phyloP scores from a whole-genome alignment of 2,113 vertebrate genomes.

The Octodon degus region DNA sequence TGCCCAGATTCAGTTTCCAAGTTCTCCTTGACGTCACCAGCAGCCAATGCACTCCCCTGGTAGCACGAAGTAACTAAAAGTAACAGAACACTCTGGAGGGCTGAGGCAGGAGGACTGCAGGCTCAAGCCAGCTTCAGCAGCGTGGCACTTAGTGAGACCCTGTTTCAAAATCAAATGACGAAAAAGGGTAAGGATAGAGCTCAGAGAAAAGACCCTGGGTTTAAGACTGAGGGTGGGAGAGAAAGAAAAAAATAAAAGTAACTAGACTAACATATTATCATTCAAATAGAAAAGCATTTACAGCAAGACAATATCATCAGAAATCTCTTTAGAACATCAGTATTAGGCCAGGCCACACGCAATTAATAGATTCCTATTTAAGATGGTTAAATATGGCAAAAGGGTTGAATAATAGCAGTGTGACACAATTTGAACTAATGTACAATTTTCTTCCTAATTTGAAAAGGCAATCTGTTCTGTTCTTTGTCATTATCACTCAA shows the following conservation, averaged over 20 bases:
- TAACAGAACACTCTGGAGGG: neutral
- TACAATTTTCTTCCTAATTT: constrained; percentile 4
- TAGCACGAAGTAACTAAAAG: constrained; percentile 27
- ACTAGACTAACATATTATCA: neutral
- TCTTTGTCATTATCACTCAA: constrained; percentile 12
- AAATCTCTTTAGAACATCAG: constrained; percentile 15
- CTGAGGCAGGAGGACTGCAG: neutral
- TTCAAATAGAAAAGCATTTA: constrained; percentile 35
- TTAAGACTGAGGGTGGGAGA: neutral
- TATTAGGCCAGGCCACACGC: neutral
- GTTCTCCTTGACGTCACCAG: constrained; percentile 60
- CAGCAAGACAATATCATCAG: neutral
- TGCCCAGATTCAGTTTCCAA: neutral
- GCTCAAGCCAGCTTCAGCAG: neutral
- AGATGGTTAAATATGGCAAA: constrained; percentile 31
- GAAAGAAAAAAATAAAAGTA: neutral
- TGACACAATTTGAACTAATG: neutral
- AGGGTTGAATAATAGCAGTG: neutral
- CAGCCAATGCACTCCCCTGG: constrained; percentile 71
- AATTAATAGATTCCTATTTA: neutral
- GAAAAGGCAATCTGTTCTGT: neutral
- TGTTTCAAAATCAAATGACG: neutral
- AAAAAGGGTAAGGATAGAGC: neutral
- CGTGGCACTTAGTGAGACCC: neutral
- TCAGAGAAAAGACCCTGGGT: neutral